phyloP scores from a whole-genome alignment of 1,140 invertebrate genomes.

The Heterodera carotae region DNA sequence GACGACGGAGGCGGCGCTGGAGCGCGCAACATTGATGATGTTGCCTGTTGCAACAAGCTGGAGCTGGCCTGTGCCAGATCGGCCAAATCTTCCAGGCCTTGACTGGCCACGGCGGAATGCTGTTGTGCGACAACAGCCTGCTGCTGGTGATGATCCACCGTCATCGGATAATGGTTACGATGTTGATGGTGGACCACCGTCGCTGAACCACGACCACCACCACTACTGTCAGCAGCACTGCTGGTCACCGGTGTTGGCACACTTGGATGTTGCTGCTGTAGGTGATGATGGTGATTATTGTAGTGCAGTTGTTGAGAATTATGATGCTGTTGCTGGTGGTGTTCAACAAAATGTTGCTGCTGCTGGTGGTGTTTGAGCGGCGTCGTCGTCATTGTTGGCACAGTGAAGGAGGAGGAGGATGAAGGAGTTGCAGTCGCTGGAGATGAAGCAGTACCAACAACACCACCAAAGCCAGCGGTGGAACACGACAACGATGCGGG shows the following conservation, averaged over 20 bases:
- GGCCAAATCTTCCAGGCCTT: constrained; percentile 22
- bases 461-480: background rate
- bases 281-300: too few species aligned
- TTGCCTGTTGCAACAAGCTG: constrained; percentile 15
- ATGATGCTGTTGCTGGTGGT: too few species aligned
- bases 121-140: background rate
- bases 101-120: background rate
- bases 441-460: background rate
- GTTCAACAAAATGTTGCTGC: background rate
- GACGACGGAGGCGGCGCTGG: too few species aligned
- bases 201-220: background rate
- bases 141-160: background rate
- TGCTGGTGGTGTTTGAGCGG: background rate
- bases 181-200: background rate
- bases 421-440: background rate
- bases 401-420: too few species aligned
- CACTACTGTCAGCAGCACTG: too few species aligned
- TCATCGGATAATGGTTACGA: background rate
- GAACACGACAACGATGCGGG: background rate
- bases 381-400: background rate
- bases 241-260: background rate
- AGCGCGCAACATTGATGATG: background rate
- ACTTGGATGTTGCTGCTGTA: background rate
- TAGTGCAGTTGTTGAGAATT: too few species aligned
- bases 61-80: constrained; percentile 25